phyloP scores from a whole-genome alignment of 2,797 vertebrate genomes.

The Cichlasoma orientale region DNA sequence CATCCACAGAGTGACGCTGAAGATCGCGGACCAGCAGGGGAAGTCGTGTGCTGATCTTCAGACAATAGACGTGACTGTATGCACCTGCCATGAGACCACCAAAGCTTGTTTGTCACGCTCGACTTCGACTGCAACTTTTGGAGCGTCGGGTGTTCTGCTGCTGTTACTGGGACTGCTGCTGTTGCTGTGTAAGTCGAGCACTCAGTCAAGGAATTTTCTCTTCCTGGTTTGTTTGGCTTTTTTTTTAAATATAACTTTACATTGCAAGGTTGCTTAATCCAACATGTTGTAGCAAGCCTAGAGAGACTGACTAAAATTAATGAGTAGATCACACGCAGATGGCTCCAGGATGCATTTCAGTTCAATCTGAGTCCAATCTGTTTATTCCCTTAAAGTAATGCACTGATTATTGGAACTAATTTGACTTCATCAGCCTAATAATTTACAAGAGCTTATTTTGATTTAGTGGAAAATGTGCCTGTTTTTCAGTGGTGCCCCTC shows the following conservation, averaged over 20 bases:
- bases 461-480: slow-evolving; percentile 7
- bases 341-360: background rate
- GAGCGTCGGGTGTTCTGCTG: slow-evolving; percentile 68
- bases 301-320: background rate
- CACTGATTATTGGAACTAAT: background rate
- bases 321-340: background rate
- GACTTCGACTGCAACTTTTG: slow-evolving; percentile 8
- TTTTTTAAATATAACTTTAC: background rate
- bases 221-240: background rate
- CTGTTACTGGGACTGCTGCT: slow-evolving; percentile 81
- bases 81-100: slow-evolving; percentile 55
- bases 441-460: background rate
- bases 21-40: slow-evolving; percentile 77
- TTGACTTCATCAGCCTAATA: background rate
- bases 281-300: slow-evolving; percentile 4
- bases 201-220: background rate
- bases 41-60: slow-evolving; percentile 66
- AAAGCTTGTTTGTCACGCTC: background rate
- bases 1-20: slow-evolving; percentile 62
- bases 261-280: background rate
- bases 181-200: slow-evolving; percentile 77
- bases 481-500: slow-evolving; percentile 86
- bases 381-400: background rate
- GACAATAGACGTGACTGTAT: slow-evolving; percentile 69
- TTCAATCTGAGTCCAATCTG: background rate